Base-by-base conservation (phyloP, 2,113 vertebrate species). In the Stigmatopora nigra region DNA sequence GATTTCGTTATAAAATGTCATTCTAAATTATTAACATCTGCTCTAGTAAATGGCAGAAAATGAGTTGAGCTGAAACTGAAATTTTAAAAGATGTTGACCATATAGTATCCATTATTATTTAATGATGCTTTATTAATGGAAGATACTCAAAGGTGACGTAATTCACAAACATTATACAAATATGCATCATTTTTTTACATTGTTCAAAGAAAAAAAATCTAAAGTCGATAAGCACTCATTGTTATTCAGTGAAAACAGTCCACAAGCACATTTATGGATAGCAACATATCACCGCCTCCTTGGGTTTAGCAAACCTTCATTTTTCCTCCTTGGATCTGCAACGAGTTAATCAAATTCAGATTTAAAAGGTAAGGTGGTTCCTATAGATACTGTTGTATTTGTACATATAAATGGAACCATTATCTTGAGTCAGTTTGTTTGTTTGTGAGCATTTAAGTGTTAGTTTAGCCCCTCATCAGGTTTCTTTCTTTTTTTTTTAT, bases 311-410 rank as follows among this genome's bases (percentile, higher is more conserved):
- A 69, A 7, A 6, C 38, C 0, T 62, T 53, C 31, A 55, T 61
- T 64, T 11, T 46, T 35, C 65, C 22, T 9, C 7, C 73, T 63
- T 1, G 75, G 60, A 87, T 77, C 88, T 89, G 84, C 44, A 77
- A 83, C 22, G n/a, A 79, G 20, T 71, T 13, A 64, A 70, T 20
- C 19, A 71, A 0, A 45, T 9, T 10, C 41, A 61, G 10, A 53
- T 53, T 7, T 12, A 52, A 52, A n/a, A 22, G 2, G 5, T 20
- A 12, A 9, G 10, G 38, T 41, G 38, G 9, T 41, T 41, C 6
- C 4, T 41, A 7, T 41, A 41, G 7, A 41, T 41, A 8, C 7
- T 41, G 38, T 41, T 41, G 38, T 41, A 41, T 41, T 41, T 41
- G 6, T 10, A 41, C 38, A 4, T 41, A 41, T 41, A 41, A 41